Conservation (phyloP, 1,140 invertebrate genomes). For the Eurosta solidaginis region DNA sequence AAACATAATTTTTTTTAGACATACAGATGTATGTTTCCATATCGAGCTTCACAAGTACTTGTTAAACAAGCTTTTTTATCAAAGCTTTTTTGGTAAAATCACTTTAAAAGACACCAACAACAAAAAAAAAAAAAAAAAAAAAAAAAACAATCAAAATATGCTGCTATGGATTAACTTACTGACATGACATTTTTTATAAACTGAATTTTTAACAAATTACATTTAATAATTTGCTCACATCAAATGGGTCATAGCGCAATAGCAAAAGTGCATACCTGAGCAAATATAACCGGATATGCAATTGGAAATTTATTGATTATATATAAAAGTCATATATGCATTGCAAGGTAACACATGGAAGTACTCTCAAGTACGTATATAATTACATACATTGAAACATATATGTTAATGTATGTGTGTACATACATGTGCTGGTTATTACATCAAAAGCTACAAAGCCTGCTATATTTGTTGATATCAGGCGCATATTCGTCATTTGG, state of each 20-base stretch:
- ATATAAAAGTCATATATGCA: background rate
- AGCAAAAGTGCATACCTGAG: background rate
- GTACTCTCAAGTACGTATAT: background rate
- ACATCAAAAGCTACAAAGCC: background rate
- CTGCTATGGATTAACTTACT: background rate
- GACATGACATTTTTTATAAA: background rate
- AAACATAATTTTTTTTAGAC: no score
- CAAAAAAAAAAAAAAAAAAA: background rate
- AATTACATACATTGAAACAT: background rate
- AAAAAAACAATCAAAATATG: background rate
- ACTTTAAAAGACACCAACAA: background rate
- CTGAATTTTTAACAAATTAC: constrained; percentile 12
- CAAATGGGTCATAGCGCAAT: background rate
- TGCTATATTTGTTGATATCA: background rate
- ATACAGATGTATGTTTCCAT: no score
- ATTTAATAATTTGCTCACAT: constrained; percentile 2
- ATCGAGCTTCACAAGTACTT: no score
- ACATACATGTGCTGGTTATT: background rate
- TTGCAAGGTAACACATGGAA: no score
- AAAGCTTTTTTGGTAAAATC: no score
- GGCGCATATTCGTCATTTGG: background rate
- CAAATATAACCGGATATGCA: background rate
- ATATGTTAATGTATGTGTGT: background rate
- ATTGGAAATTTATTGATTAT: background rate
- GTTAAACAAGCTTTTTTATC: no score